phyloP scores from a whole-genome alignment of 1,140 invertebrate genomes.

The Anthonomus grandis region DNA sequence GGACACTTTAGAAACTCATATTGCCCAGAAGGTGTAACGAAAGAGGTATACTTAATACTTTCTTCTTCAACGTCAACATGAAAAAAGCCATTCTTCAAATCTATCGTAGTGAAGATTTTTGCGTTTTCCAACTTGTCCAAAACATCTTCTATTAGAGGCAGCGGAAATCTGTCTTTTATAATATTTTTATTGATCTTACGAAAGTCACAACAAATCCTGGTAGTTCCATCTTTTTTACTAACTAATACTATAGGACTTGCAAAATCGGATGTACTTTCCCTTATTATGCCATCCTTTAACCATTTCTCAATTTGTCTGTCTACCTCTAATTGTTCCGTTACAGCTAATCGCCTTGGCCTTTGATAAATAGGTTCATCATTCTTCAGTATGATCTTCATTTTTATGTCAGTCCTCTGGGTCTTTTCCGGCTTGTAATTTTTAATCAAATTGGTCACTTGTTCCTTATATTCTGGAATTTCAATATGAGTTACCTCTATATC shows the following conservation, averaged over 20 bases:
- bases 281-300: constrained; percentile 30
- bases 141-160: constrained; percentile 36
- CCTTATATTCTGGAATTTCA: background rate
- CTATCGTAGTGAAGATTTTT: constrained; percentile 33
- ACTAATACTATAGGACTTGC: constrained; percentile 35
- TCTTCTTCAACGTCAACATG: constrained; percentile 35
- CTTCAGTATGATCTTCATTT: constrained; percentile 29
- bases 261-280: constrained; percentile 46
- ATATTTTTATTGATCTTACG: constrained; percentile 48
- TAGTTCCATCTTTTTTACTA: constrained; percentile 9
- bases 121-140: constrained; percentile 29
- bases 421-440: constrained; percentile 18
- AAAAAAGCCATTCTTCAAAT: constrained; percentile 46
- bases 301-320: constrained; percentile 31
- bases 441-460: constrained; percentile 18
- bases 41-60: constrained; percentile 35
- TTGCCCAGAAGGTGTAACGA: constrained; percentile 36
- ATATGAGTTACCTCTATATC: background rate
- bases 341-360: constrained; percentile 36
- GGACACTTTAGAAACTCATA: constrained; percentile 50
- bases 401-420: constrained; percentile 11
- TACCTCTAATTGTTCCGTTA: constrained; percentile 32
- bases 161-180: constrained; percentile 39
- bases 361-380: constrained; percentile 38
- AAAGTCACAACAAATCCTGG: constrained; percentile 54